Percentiles rank a stretch among this genome's conserved stretches.
These are phyloP conservation scores for Turritopsis rubra DNA, from an alignment of 30 jellyfish, hydroid and myxozoan species.

Conservation along the genomic window DNA sequence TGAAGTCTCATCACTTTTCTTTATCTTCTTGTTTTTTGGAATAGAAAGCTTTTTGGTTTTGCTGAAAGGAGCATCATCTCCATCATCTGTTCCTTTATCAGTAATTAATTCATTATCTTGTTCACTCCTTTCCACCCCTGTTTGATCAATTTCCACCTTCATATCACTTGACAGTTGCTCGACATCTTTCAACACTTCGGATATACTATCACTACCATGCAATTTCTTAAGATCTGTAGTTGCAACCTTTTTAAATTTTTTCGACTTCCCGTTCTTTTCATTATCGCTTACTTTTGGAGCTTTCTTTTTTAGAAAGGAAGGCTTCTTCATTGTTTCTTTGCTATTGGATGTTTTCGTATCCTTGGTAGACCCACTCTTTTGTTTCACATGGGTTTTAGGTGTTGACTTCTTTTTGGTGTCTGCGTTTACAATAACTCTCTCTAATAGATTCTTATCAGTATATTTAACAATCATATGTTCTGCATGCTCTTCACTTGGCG, in stretches of 20 bases:
- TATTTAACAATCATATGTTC: slow-evolving; percentile 25
- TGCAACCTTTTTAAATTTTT: not conserved
- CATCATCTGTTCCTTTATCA: not conserved
- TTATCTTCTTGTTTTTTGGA: not conserved
- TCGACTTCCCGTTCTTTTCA: not conserved
- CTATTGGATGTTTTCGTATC: not conserved
- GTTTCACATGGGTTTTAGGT: not conserved
- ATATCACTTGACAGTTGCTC: not conserved
- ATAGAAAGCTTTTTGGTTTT: not conserved
- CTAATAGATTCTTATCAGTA: not conserved
- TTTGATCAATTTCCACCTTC: not conserved
- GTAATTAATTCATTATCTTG: not conserved
- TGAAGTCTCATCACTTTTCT: not conserved
- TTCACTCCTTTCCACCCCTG: not conserved
- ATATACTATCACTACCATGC: not conserved
- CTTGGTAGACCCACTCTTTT: not conserved
- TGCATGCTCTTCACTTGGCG: slow-evolving; percentile 18
- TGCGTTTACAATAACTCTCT: not conserved
- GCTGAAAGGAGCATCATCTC: not conserved
- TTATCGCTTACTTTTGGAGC: not conserved
- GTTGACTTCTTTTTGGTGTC: not conserved
- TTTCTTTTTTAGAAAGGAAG: not conserved
- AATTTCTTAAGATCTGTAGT: not conserved
- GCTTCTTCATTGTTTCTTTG: not conserved
- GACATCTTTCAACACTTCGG: not conserved